Base-by-base conservation (phyloP, 2,797 vertebrate species). In the Spheniscus humboldti region DNA sequence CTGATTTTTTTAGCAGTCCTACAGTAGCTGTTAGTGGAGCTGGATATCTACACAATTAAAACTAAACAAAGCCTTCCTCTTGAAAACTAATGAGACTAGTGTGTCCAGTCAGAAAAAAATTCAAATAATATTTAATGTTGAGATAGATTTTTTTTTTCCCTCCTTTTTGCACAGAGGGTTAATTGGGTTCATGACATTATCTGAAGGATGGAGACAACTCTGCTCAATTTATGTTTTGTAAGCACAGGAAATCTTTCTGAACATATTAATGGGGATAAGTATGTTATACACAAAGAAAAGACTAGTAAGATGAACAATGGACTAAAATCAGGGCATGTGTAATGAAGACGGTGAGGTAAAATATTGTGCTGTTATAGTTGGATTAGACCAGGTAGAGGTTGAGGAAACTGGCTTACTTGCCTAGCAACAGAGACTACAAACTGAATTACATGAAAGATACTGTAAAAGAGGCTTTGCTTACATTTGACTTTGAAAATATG, bases 171-270 rank as follows among this genome's bases (percentile, higher is more conserved):
- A 74, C 3, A 6, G 52, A 95, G 53, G 37, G 81, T 97, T 98
- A 98, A 97, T 97, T 96, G 93, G 22, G 71, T 96, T 97, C 93
- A 81, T 69, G 94, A 94, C 94, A 86, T 96, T 81, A 73, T 37
- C 25, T 81, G 66, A 93, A 96, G 78, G 79, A 92, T 89, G 83
- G 63, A n/a, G 27, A 86, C 47, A 90, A 86, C 88, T 94, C 78
- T 94, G 76, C 86, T 92, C 89, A 82, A 30, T 88, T 92, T 96
- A 85, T 94, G 50, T 94, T 94, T 94, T 73, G 33, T 85, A 90
- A 91, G 60, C 68, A 90, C 11, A 41, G 39, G 7, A 92, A 94
- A 86, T 92, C 27, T 90, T 97, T 92, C 74, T 88, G 64, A 71
- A 63, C 37, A 33, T 82, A 78, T 85, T 84, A 92, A 91, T 64